Percentiles rank a stretch among this genome's conserved stretches.
phyloP scores from a whole-genome alignment of 2,113 vertebrate genomes.

The Pteronura brasiliensis region DNA sequence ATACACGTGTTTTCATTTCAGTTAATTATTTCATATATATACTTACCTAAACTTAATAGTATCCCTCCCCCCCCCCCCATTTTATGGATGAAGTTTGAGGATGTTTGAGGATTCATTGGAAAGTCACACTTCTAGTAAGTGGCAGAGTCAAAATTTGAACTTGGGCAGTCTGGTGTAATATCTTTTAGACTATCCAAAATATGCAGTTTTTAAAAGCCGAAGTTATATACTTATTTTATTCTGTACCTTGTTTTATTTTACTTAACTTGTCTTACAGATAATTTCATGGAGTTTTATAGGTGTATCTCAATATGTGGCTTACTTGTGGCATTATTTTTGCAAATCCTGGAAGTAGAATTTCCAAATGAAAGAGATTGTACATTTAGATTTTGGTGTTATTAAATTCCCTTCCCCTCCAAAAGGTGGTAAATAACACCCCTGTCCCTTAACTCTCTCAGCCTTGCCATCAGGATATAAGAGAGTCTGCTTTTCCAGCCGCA shows the following conservation, averaged over 20 bases:
- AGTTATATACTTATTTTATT: neutral
- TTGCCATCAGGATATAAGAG: neutral
- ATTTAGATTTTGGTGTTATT: neutral
- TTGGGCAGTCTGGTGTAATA: neutral
- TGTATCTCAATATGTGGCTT: neutral
- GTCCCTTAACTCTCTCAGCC: neutral
- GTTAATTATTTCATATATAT: neutral
- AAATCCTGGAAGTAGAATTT: slow-evolving; percentile 33
- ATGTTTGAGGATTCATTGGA: neutral
- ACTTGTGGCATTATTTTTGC: neutral
- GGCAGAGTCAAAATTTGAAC: neutral
- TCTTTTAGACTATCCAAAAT: neutral
- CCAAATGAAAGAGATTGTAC: neutral
- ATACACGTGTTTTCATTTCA: neutral
- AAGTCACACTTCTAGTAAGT: neutral
- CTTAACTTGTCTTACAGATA: neutral
- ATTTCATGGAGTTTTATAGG: neutral
- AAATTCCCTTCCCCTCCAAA: neutral
- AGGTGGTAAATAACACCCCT: neutral
- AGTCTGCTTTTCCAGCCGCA: neutral
- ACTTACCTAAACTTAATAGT: neutral
- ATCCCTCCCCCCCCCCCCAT: neutral
- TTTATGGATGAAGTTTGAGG: slow-evolving; percentile 24
- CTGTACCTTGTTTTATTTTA: neutral
- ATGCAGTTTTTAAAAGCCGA: neutral